Conservation (phyloP, 2,888 invertebrate species). For the Phragmatobia fuliginosa region DNA sequence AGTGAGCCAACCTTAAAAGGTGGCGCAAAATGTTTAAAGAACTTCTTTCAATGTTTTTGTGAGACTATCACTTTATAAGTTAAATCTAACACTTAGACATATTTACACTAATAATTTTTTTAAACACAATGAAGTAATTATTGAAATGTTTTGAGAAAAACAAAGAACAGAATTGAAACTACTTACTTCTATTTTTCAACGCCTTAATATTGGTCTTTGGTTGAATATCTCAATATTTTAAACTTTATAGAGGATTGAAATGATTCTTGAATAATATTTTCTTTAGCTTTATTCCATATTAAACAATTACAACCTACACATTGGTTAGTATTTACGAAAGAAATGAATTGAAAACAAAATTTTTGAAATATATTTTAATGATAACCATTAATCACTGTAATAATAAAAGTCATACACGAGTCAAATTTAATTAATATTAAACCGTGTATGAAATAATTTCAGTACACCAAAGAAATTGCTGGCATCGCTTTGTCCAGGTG, state of each 20-base stretch:
- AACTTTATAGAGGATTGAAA: not conserved
- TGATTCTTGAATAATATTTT: not conserved
- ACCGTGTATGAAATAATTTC: slow-evolving; percentile 36
- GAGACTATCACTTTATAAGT: too few species aligned
- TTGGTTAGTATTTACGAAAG: not conserved
- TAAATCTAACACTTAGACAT: too few species aligned
- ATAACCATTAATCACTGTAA: slow-evolving; percentile 52
- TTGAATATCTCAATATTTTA: not conserved
- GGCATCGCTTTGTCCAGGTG: slow-evolving; percentile 15
- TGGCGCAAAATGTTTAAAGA: too few species aligned
- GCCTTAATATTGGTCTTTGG: not conserved
- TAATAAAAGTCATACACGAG: slow-evolving; percentile 44
- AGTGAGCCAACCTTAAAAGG: too few species aligned
- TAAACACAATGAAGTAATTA: too few species aligned
- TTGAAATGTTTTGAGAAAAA: too few species aligned
- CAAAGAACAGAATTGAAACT: too few species aligned
- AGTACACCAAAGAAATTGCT: slow-evolving; percentile 29
- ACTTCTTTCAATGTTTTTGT: too few species aligned
- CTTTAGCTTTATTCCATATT: not conserved
- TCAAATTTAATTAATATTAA: slow-evolving; percentile 42
- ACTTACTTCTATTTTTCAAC: too few species aligned
- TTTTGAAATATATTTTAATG: slow-evolving; percentile 45
- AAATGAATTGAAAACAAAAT: too few species aligned
- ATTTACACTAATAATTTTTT: too few species aligned
- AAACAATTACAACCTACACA: not conserved